Evolutionary conservation across 2,113 vertebrate genomes (phyloP), one percentile per base, ranked within the genome.

Genomic region (Bos taurus): DNA sequence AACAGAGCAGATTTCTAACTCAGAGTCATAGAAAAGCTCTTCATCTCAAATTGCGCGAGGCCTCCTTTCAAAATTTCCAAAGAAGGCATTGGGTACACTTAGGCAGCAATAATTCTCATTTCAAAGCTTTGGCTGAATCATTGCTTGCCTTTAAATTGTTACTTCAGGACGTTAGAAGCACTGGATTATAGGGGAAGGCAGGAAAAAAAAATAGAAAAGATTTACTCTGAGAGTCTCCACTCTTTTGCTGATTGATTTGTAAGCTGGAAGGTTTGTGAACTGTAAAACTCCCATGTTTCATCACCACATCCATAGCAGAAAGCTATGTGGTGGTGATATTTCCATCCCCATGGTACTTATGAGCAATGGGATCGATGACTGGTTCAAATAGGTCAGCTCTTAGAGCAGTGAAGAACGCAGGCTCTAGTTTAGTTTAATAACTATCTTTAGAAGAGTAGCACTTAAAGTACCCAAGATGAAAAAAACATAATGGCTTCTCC

Each of bases 161-260:
- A 82, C 6, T 67, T 95, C 19, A 91, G 48, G 43, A 86, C 4
- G 16, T 92, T 88, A 56, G 30, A 95, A 85, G 67, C 17, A 77
- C 57, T 62, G 90, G 46, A 80, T 81, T 84, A 25, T 46, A 67
- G 10, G 50, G 59, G 54, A 97, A 94, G 30, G 5, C 4, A 74
- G 48, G 30, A 7, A n/a, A 36, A 30, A 86, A 57, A 95, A 78
- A 21, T 30, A 17, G 21, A 36, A 77, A 97, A 88, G 86, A 80
- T 88, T 97, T 93, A 62, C n/a, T 92, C 83, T 91, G 90, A 59
- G 59, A 97, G 19, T 80, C 64, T 57, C 78, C 12, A 56, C 16
- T 93, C 2, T 89, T 83, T 50, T 97, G 57, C 50, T 95, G 84
- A 87, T 28, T 81, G 87, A 60, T 94, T 95, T 95, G 80, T 95